A percentile compares a stretch with the other conserved stretches of the same genome.
phyloP scores from a whole-genome alignment of 1,140 invertebrate genomes.

The Andrena cerasifolii region DNA sequence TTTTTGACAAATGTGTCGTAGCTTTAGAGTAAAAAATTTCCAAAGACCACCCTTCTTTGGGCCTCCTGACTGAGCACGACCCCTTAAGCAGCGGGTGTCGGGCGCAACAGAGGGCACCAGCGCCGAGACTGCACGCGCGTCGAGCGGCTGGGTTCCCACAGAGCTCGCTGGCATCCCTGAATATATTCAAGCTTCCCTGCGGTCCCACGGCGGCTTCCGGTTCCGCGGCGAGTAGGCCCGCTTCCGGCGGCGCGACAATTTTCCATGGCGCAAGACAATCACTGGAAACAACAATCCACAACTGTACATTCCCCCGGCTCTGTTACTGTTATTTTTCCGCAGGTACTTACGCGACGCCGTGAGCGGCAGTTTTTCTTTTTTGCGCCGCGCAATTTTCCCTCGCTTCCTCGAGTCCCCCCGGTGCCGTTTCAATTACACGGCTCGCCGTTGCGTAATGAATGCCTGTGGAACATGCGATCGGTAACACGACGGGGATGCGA shows the following conservation, averaged over 20 bases:
- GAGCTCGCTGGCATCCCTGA: slow-evolving; percentile 25
- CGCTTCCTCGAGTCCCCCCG: not conserved
- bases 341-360: slow-evolving; percentile 5
- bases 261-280: slow-evolving; percentile 31
- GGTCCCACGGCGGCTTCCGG: slow-evolving; percentile 64
- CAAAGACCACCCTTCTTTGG: too few relatives aligned
- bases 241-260: slow-evolving; percentile 57
- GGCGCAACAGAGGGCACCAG: not conserved
- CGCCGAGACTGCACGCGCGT: slow-evolving; percentile 36
- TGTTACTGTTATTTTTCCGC: not conserved
- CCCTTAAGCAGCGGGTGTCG: too few relatives aligned
- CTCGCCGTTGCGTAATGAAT: not conserved
- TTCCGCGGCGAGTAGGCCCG: slow-evolving; percentile 39
- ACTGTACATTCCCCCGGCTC: too few relatives aligned
- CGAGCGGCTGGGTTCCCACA: slow-evolving; percentile 51
- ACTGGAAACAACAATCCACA: too few relatives aligned
- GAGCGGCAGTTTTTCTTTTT: too few relatives aligned
- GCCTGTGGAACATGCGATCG: slow-evolving; percentile 22
- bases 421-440: not conserved
- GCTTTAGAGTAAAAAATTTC: too few relatives aligned
- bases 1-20: too few relatives aligned
- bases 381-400: not conserved
- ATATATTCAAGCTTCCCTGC: slow-evolving; percentile 56
- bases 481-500: not conserved
- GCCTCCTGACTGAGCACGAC: too few relatives aligned